Conservation (phyloP, 1,140 invertebrate species). For the Leguminivora glycinivorella region DNA sequence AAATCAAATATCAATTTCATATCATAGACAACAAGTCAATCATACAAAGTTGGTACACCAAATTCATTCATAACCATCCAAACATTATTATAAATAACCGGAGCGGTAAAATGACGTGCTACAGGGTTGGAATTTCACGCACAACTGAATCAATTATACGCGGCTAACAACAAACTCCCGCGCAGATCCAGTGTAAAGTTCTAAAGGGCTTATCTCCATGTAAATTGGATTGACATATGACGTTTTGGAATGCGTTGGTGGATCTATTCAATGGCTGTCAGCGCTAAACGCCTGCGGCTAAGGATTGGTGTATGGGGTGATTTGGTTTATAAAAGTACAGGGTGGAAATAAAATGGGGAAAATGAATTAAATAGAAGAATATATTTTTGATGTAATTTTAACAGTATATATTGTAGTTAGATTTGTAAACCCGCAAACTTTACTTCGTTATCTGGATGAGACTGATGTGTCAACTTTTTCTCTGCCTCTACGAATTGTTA, state of each 20-base stretch:
- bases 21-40: neutral
- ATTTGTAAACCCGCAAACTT: too few species aligned
- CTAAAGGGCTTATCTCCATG: neutral
- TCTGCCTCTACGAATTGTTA: too few species aligned
- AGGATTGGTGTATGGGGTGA: constrained; percentile 46
- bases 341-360: neutral
- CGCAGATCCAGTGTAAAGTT: neutral
- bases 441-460: too few species aligned
- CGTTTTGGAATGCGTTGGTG: neutral
- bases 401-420: too few species aligned
- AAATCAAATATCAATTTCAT: neutral
- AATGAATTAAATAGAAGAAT: neutral
- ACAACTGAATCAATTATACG: constrained; percentile 69
- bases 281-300: constrained; percentile 71
- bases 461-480: too few species aligned
- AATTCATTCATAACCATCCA: constrained; percentile 18
- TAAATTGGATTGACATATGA: too few species aligned
- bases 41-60: neutral
- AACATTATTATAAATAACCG: constrained; percentile 49
- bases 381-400: too few species aligned
- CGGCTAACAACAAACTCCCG: constrained; percentile 53
- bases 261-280: constrained; percentile 55
- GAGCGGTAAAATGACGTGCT: constrained; percentile 52
- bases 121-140: constrained; percentile 63
- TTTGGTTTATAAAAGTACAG: neutral